Evolutionary conservation across 1,140 invertebrate genomes (phyloP).

Genomic region (Scaptomyza hsui): DNA sequence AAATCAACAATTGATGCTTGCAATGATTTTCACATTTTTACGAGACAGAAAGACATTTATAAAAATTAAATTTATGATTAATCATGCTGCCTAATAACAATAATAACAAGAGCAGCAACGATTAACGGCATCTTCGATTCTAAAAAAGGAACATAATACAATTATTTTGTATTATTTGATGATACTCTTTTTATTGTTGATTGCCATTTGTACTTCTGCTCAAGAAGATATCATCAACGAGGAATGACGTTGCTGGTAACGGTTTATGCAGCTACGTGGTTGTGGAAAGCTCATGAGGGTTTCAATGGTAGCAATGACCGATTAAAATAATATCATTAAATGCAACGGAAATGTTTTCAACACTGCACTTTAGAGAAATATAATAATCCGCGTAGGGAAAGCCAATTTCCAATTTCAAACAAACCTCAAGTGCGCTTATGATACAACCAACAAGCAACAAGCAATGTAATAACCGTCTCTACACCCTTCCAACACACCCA

Average conservation of each 20-base stretch:
- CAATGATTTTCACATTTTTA: conserved; percentile 75
- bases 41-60: conserved; percentile 45
- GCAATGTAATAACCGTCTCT: conserved; percentile 3
- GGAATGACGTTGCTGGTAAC: conserved; percentile 22
- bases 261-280: conserved; percentile 42
- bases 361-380: conserved; percentile 16
- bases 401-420: conserved; percentile 18
- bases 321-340: conserved; percentile 51
- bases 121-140: conserved; percentile 14
- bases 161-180: neutral
- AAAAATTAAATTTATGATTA: conserved; percentile 73
- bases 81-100: conserved; percentile 64
- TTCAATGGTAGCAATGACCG: conserved; percentile 44
- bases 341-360: conserved; percentile 35
- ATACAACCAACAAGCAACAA: conserved; percentile 49
- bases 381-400: conserved; percentile 34
- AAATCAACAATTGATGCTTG: conserved; percentile 23
- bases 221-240: neutral
- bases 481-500: conserved; percentile 26
- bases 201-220: neutral
- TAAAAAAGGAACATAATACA: neutral
- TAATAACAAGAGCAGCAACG: conserved; percentile 21
- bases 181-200: neutral
- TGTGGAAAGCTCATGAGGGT: conserved; percentile 1
- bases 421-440: conserved; percentile 54